Evolutionary conservation across 2,113 vertebrate genomes (phyloP), one percentile per base, ranked within the genome.

Genomic region (Cyprinodon brontotheroides): DNA sequence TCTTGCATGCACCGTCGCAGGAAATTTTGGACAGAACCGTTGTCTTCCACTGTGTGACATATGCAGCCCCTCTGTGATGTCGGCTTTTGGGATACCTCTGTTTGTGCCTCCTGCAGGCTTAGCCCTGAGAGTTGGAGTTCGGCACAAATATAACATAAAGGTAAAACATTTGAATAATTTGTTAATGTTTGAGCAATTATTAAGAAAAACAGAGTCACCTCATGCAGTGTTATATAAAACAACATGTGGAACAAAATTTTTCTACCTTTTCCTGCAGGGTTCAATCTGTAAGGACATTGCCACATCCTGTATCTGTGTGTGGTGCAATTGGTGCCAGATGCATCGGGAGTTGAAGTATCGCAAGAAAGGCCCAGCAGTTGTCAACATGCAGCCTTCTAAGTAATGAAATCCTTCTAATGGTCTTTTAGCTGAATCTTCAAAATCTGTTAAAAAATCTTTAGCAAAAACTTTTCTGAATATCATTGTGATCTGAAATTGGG

Each of bases 321-420:
- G 79, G 79, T 91, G 91, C 68, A 41, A 72, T 15, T 91, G 89
- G 88, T 92, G 89, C 81, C 91, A 92, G 73, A 62, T 92, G 86
- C 83, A 88, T 36, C 90, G 89, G 0, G 89, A 91, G 59, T 6
- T 91, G 0, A 91, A 17, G 47, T 0, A 65, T 8, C 79, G 36
- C 11, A 57, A 75, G 0, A 50, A 76, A 3, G 0, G 0, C 3
- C 12, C 15, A 3, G 11, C 1, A 0, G 48, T 82, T 0, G 0
- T 91, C 13, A 80, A 77, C 17, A 4, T 67, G 36, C 87, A 90
- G 79, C 87, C 86, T 1, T 3, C 43, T 20, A 20, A 8, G 7
- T 7, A 3, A 61, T 11, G 3, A 70, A 29, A 15, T 53, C 11
- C 39, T 10, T 12, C 40, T 45, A n/a, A 41, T 1, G 13, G 61